Evolutionary conservation across 1,140 invertebrate genomes (phyloP), one percentile per base, ranked within the genome.

Genomic region (Scaptodrosophila lebanonensis): DNA sequence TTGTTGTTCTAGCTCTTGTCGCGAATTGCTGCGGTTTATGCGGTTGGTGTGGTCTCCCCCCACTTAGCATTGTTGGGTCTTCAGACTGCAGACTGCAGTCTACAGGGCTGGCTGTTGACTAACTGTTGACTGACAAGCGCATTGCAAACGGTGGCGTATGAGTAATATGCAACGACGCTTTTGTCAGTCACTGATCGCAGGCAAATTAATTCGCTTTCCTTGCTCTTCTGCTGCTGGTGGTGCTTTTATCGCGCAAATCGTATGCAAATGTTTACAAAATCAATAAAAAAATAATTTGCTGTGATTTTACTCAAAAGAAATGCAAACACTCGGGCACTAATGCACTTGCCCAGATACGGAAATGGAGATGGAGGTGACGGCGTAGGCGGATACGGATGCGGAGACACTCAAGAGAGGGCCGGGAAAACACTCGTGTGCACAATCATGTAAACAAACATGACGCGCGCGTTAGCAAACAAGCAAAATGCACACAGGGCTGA

Each of bases 281-380:
- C 73, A 77, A 76, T 76, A 76, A 61, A 77, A 68, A 77, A 82
- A 79, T 77, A 77, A 77, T 77, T 77, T 79, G 59, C 73, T 73
- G 64, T 71, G 73, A 77, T 77, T 77, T 73, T 68, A 51, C 73
- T 73, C 64, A 77, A 77, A 79, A 64, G 51, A 71, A 70, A 66
- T 54, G 66, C 62, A 67, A 64, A 63, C 57, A 49, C 32, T 20
- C 17, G 1, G 11, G 25, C 2, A 3, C 18, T n/a, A 2, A 2
- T 9, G 1, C 35, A 9, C 12, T 25, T 25, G 22, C 22, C 22
- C 3, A 25, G 22, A 8, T 3, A 25, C 22, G 8, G 22, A 4
- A 8, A 25, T 4, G 8, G 22, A 33, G 12, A n/a, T n/a, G n/a
- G n/a, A n/a, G n/a, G n/a, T n/a, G n/a, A n/a, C n/a, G n/a, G n/a